A percentile compares a stretch with the other conserved stretches of the same genome.
phyloP scores from a whole-genome alignment of 2,113 vertebrate species.

The Halcyon senegalensis region DNA sequence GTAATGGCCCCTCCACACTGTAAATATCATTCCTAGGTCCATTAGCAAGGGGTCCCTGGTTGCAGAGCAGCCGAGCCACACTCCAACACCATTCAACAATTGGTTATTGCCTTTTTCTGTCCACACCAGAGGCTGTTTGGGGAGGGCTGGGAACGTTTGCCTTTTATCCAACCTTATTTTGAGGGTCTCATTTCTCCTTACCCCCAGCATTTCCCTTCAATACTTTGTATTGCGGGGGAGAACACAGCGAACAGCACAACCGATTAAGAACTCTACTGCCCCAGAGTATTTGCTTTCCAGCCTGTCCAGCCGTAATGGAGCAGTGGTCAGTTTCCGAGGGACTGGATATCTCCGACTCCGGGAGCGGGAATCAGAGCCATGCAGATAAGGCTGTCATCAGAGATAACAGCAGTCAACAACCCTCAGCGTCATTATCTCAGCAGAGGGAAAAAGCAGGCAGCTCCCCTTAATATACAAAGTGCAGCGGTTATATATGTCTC shows the following conservation, averaged over 20 bases:
- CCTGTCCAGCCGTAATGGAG: conserved; percentile 18
- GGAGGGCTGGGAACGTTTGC: not conserved
- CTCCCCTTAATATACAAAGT: conserved; percentile 70
- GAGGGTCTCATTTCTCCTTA: not conserved
- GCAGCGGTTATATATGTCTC: conserved; percentile 70
- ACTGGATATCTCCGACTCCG: conserved; percentile 65
- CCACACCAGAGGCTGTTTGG: not conserved
- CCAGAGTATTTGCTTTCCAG: not conserved
- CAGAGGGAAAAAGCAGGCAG: conserved; percentile 70
- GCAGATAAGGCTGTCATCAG: conserved; percentile 78
- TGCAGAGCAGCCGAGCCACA: fast-evolving
- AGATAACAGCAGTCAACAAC: conserved; percentile 80
- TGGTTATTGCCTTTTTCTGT: not conserved
- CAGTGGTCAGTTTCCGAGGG: conserved; percentile 65
- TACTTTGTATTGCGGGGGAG: not conserved
- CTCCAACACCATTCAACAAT: not conserved
- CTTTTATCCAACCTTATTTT: not conserved
- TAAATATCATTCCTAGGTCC: not conserved
- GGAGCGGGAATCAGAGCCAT: conserved; percentile 73
- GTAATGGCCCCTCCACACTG: not conserved
- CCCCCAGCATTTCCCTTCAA: not conserved
- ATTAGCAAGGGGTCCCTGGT: not conserved
- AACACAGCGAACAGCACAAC: not conserved
- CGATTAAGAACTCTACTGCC: not conserved
- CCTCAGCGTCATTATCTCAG: conserved; percentile 73